Evolutionary conservation across 2,113 vertebrate genomes (phyloP).

Genomic region (Oenanthe melanoleuca): DNA sequence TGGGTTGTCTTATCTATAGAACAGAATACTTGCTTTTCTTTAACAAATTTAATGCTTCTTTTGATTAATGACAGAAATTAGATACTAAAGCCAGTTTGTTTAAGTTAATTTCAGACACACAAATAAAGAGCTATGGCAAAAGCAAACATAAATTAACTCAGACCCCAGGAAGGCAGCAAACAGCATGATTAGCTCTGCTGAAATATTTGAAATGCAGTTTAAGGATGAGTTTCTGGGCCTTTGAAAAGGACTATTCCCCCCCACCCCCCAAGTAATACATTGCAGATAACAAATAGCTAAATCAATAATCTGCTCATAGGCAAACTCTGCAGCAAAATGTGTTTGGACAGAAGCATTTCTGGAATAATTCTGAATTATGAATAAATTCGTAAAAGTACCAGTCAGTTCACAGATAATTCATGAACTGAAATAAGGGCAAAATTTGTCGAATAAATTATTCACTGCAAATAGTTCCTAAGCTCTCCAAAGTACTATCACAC

Average conservation of each 20-base stretch:
- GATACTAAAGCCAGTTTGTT: background rate
- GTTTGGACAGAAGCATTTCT: conserved; percentile 60
- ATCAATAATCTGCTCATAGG: conserved; percentile 31
- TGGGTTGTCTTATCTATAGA: background rate
- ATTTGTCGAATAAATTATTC: conserved; percentile 72
- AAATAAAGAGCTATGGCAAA: background rate
- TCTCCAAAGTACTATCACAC: conserved; percentile 64
- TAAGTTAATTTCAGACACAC: background rate
- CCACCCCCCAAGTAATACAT: background rate
- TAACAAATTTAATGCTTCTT: background rate
- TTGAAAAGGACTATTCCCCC: background rate
- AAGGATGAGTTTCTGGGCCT: background rate
- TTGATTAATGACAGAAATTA: background rate
- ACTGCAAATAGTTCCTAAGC: conserved; percentile 66
- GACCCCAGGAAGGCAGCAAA: background rate
- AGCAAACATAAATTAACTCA: background rate
- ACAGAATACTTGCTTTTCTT: background rate
- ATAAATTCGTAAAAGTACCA: conserved; percentile 60
- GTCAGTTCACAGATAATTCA: conserved; percentile 71
- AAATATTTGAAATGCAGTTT: background rate
- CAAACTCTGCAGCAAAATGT: conserved; percentile 45
- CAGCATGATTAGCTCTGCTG: background rate
- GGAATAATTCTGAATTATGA: conserved; percentile 66
- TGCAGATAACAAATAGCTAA: conserved; percentile 30
- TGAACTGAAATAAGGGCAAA: conserved; percentile 68